These are phyloP conservation scores for Achatina immaculata DNA, from an alignment of 1,140 invertebrate species.

Conservation along the genomic window DNA sequence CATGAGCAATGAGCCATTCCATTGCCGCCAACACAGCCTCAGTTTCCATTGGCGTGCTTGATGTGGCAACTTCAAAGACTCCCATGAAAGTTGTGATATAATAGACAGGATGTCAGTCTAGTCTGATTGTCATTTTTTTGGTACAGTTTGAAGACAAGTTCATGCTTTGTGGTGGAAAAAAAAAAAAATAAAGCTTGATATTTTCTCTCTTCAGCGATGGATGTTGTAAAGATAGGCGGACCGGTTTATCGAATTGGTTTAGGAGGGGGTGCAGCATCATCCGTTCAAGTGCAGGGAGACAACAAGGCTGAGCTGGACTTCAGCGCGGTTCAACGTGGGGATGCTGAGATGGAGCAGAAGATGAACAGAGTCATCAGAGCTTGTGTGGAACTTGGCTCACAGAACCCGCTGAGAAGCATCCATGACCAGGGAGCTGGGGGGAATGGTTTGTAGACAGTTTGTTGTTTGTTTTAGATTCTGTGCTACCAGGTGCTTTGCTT, in stretches of 20 bases:
- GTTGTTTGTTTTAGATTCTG: background rate
- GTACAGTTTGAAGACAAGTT: too few relatives aligned
- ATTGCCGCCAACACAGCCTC: too few relatives aligned
- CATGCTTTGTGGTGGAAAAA: too few relatives aligned
- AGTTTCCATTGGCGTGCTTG: too few relatives aligned
- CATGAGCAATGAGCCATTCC: too few relatives aligned
- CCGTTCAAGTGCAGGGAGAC: slow-evolving; percentile 90
- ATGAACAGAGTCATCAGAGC: slow-evolving; percentile 92
- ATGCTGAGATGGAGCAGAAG: slow-evolving; percentile 99
- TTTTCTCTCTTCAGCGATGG: slow-evolving; percentile 57
- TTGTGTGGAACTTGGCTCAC: slow-evolving; percentile 84
- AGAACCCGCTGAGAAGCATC: slow-evolving; percentile 94
- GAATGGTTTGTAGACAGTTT: slow-evolving; percentile 79
- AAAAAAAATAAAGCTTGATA: background rate
- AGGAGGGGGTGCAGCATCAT: slow-evolving; percentile 95
- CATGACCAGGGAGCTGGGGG: slow-evolving; percentile 98
- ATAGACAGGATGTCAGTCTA: too few relatives aligned
- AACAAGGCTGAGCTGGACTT: slow-evolving; percentile 91
- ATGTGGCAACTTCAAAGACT: too few relatives aligned
- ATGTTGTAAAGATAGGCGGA: slow-evolving; percentile 93
- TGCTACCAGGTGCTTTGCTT: background rate
- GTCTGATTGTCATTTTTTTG: too few relatives aligned
- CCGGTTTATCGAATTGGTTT: slow-evolving; percentile 96
- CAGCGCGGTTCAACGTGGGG: slow-evolving; percentile 95
- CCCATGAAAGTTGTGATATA: too few relatives aligned